Conservation (phyloP, 1,140 invertebrate species). For the Ostrea edulis region DNA sequence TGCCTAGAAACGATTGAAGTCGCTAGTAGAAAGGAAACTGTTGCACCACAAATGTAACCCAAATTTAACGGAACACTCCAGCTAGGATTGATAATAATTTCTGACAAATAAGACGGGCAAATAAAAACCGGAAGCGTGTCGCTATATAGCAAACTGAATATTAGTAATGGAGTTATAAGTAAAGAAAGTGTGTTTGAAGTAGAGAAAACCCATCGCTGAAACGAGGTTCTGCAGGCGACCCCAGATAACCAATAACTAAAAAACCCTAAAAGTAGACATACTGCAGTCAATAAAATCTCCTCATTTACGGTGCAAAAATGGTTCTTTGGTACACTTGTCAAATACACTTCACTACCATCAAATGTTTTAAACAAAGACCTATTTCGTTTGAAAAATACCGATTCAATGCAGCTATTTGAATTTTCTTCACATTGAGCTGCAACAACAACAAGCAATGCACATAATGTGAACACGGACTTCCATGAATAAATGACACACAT, state of each 20-base stretch:
- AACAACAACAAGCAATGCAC: background rate
- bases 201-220: background rate
- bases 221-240: background rate
- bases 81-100: background rate
- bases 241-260: background rate
- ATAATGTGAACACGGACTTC: background rate
- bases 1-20: no score
- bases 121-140: background rate
- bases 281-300: background rate
- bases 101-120: background rate
- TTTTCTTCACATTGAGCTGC: background rate
- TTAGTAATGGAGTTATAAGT: background rate
- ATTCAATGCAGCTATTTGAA: no score
- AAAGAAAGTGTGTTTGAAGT: background rate
- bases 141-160: no score
- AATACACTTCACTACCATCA: background rate
- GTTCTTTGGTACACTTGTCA: background rate
- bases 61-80: background rate
- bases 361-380: background rate
- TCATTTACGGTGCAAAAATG: background rate
- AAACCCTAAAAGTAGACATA: background rate
- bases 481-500: background rate
- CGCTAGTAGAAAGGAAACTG: background rate
- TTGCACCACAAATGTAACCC: background rate
- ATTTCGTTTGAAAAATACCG: background rate